phyloP scores from a whole-genome alignment of 2,888 invertebrate genomes.

The Peribatodes rhomboidaria region DNA sequence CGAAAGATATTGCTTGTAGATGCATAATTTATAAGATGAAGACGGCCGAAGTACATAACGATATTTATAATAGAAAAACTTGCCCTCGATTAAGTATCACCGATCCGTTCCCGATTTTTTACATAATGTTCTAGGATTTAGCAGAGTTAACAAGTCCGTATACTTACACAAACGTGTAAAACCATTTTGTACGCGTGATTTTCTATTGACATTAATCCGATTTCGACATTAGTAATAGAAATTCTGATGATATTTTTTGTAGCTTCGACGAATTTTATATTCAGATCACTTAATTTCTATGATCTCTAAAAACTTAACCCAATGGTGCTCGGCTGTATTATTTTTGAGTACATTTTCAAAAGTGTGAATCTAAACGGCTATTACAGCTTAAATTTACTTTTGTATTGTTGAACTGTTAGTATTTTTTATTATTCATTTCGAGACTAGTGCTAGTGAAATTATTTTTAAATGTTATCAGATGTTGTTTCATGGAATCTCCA shows the following conservation, averaged over 20 bases:
- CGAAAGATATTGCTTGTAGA: background rate
- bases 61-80: background rate
- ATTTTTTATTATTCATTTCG: background rate
- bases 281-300: background rate
- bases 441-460: constrained; percentile 4
- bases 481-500: constrained; percentile 17
- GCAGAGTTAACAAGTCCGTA: background rate
- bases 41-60: background rate
- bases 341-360: background rate
- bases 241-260: background rate
- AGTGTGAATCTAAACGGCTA: background rate
- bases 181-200: background rate
- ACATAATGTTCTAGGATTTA: background rate
- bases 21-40: background rate
- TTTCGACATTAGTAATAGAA: background rate
- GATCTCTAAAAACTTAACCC: background rate
- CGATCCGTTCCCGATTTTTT: background rate
- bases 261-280: background rate
- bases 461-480: constrained; percentile 9
- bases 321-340: background rate
- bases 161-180: background rate
- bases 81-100: background rate
- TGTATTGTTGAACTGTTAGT: background rate
- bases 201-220: background rate
- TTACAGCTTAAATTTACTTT: background rate